Base-by-base conservation (phyloP, 1,140 invertebrate genomes). In the Holotrichia oblita region DNA sequence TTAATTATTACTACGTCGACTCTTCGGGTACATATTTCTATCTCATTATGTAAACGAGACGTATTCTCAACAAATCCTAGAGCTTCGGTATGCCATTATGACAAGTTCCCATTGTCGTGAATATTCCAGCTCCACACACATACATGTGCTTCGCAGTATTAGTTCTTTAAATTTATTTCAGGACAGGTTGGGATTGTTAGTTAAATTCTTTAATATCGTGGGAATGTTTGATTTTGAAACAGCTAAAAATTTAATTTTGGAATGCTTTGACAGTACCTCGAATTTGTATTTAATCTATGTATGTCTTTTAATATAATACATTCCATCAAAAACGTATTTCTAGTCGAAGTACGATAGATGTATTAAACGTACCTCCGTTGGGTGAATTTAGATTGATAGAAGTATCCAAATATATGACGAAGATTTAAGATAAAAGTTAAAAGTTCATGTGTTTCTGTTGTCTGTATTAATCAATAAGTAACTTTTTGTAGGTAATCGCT, bases 1-100 rank as follows among this genome's bases (percentile, higher is more conserved):
- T 72, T 72, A 72, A 72, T 27, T 72, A 72, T 34, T 34, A 24
- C 34, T 14, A 72, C 64, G 22, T 55, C 17, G 48, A 55, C 17
- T 72, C 22, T 22, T 27, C 22, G 8, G 9, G 34, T 72, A 27
- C 6, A 40, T 27, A 34, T 12, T 14, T 69, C 20, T 22, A 69
- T 69, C 9, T 34, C 10, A 69, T 48, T 48, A 48, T 48, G 44
- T 48, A 48, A 48, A 48, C 44, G 44, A 48, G 44, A 48, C 44
- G 10, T 48, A 48, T n/a, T 12, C 44, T 48, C 44, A 10, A 48
- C 44, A 48, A 48, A 48, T 48, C 44, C 8, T 48, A 48, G n/a
- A 48, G n/a, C 48, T 55, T n/a, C 17, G 12, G 48, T 6, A 55
- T 17, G 14, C 17, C 48, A n/a, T n/a, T 55, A 55, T 34, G 27